A percentile compares a stretch with the other conserved stretches of the same genome.
phyloP scores from a whole-genome alignment of 2,888 invertebrate species.

The Macrophya alboannulata region DNA sequence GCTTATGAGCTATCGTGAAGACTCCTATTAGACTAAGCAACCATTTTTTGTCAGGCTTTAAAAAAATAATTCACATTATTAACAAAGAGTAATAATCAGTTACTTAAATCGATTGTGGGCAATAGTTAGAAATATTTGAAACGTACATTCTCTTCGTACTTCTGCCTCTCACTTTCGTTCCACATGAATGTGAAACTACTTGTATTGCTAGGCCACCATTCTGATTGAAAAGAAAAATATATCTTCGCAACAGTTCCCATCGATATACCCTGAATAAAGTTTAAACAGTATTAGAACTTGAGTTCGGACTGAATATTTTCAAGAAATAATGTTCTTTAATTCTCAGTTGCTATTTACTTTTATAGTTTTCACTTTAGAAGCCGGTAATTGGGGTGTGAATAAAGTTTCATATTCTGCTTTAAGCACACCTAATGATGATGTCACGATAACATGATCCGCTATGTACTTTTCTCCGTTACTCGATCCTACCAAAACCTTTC shows the following conservation, averaged over 20 bases:
- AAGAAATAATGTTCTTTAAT: neutral
- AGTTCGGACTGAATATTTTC: neutral
- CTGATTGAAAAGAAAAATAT: slow-evolving; percentile 83
- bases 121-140: neutral
- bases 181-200: slow-evolving; percentile 84
- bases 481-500: slow-evolving; percentile 79
- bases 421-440: slow-evolving; percentile 87
- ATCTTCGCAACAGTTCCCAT: slow-evolving; percentile 89
- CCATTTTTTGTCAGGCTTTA: slow-evolving; percentile 82
- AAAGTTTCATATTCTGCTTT: slow-evolving; percentile 82
- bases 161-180: slow-evolving; percentile 80
- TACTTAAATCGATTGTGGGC: slow-evolving; percentile 80
- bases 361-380: slow-evolving; percentile 82
- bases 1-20: slow-evolving; percentile 83
- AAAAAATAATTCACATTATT: slow-evolving; percentile 74
- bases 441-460: slow-evolving; percentile 86
- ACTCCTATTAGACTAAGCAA: slow-evolving; percentile 84
- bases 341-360: slow-evolving; percentile 67
- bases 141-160: slow-evolving; percentile 65
- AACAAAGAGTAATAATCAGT: slow-evolving; percentile 79
- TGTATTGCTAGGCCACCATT: slow-evolving; percentile 85
- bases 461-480: slow-evolving; percentile 81
- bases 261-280: slow-evolving; percentile 80
- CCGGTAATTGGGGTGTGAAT: slow-evolving; percentile 83
- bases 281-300: neutral